Conservation (phyloP, 2,113 vertebrate genomes). For the Hemiprocne comata region DNA sequence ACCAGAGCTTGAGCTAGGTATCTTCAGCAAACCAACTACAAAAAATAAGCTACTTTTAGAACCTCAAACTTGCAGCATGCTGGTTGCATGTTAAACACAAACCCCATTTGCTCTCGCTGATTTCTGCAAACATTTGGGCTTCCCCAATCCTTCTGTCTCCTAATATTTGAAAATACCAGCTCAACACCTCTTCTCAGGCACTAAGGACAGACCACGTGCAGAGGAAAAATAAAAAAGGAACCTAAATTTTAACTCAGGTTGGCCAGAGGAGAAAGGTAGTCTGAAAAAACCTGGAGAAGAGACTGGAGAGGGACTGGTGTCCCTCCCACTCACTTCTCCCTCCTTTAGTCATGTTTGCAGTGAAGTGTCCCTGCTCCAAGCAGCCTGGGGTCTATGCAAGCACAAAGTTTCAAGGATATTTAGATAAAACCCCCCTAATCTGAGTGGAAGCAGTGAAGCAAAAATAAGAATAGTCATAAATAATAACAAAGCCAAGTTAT, state of each 20-base stretch:
- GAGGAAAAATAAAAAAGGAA: not conserved
- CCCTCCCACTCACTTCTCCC: not conserved
- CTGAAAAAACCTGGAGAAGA: not conserved
- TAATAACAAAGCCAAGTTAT: not conserved
- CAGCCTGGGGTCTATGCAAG: not conserved
- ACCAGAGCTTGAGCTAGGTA: not conserved
- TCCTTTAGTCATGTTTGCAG: not conserved
- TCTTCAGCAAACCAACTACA: not conserved
- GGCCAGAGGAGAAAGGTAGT: not conserved
- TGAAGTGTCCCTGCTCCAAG: not conserved
- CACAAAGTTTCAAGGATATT: not conserved
- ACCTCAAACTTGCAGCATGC: not conserved
- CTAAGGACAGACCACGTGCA: not conserved
- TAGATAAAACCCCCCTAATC: not conserved
- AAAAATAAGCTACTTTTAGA: not conserved
- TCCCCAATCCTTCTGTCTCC: not conserved
- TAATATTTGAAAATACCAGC: not conserved
- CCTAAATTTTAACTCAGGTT: not conserved
- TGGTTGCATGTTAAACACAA: not conserved
- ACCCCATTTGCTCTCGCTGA: not conserved
- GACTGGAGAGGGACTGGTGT: not conserved
- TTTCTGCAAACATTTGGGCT: not conserved
- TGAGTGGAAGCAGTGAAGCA: not conserved
- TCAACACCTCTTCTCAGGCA: not conserved
- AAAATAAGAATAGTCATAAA: not conserved